Evolutionary conservation across 2,113 vertebrate species (phyloP), one percentile per base, ranked within the genome.

Genomic region (Ophthalmolycus amberensis): DNA sequence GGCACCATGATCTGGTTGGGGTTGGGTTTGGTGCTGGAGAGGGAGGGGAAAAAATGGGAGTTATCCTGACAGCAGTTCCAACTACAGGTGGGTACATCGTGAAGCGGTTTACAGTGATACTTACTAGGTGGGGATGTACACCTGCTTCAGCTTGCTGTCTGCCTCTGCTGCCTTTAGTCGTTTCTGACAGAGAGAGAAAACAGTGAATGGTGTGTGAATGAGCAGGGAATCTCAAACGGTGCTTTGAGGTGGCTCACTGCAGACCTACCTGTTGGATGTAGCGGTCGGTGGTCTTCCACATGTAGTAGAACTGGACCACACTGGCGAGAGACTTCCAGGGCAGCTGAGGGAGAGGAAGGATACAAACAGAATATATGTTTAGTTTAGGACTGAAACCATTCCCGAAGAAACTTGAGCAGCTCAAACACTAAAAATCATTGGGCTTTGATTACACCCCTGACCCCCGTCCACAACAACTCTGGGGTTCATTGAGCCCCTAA

Each of bases 201-300:
- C 18, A 32, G 16, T 18, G 18, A 32, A 16, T 6, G 0, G 5
- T 16, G 50, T 15, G 8, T 16, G 14, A 79, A 22, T 58, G 4
- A 68, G n/a, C 14, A 20, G 6, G 25, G 11, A 69, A 48, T 65
- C 9, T 12, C 10, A 15, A 9, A 77, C 3, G 0, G 22, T 7
- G n/a, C 9, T 44, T 56, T 0, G 6, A 7, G 12, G 1, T 1
- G 56, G 25, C 15, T 44, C 14, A 9, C 1, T 64, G 18, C 7
- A 4, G 4, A 56, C 22, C 8, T 79, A 97, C 97, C 96, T 99
- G 97, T 74, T 98, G 97, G 87, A 98, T 98, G 89, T 99, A 98
- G 86, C 97, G 96, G 88, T 99, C 97, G 0, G 97, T 99, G n/a
- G 97, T 99, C 87, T 99, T 99, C 97, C 97, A 98, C 97, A 98